Conservation (phyloP, 2,113 vertebrate genomes). For the Psammodynastes pulverulentus region DNA sequence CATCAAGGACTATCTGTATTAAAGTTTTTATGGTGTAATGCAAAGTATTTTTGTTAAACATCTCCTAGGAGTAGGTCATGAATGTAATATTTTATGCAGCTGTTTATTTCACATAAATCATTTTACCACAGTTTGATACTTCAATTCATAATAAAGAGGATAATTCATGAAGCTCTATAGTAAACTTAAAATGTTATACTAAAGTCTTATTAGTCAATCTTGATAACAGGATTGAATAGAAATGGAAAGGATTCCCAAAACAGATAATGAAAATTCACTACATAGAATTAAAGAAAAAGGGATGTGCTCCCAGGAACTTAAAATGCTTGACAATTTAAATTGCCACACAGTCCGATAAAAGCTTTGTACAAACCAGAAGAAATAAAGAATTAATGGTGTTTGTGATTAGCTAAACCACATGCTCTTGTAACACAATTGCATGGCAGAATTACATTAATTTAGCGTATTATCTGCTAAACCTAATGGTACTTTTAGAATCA, state of each 20-base stretch:
- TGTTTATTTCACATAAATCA: slow-evolving; percentile 57
- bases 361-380: background rate
- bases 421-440: background rate
- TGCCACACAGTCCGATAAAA: slow-evolving; percentile 6
- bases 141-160: slow-evolving; percentile 45
- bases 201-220: slow-evolving; percentile 51
- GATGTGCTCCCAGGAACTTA: slow-evolving; percentile 58
- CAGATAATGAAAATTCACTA: slow-evolving; percentile 62
- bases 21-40: background rate
- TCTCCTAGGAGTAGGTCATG: slow-evolving; percentile 30
- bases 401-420: background rate
- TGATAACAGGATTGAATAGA: slow-evolving; percentile 58
- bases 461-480: background rate
- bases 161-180: slow-evolving; percentile 50
- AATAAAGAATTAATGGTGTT: background rate
- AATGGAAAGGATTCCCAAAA: slow-evolving; percentile 65
- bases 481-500: background rate
- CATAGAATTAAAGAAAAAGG: slow-evolving; percentile 42
- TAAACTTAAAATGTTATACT: slow-evolving; percentile 58
- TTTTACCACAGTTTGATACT: slow-evolving; percentile 53
- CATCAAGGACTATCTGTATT: background rate
- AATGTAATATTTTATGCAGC: slow-evolving; percentile 31
- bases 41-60: slow-evolving; percentile 43
- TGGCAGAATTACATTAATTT: background rate
- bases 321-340: slow-evolving; percentile 60